Conservation (phyloP, 2,888 invertebrate genomes). For the Nycteola revayana region DNA sequence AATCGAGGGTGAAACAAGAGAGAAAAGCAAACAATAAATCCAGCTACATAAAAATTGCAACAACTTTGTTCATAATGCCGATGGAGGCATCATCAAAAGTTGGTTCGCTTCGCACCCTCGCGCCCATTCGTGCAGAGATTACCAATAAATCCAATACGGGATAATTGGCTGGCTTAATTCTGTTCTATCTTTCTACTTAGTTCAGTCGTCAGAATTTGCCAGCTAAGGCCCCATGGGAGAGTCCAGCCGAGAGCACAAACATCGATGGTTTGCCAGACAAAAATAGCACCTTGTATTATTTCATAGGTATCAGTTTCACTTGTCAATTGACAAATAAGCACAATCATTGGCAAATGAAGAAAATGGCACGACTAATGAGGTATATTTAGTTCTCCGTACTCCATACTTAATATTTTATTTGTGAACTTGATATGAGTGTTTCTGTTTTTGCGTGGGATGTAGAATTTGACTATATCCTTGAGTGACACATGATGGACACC, state of each 20-base stretch:
- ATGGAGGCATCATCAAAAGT: conserved; percentile 80
- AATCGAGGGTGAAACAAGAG: conserved; percentile 68
- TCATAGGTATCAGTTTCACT: conserved; percentile 56
- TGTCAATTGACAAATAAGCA: conserved; percentile 43
- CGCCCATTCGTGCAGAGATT: conserved; percentile 82
- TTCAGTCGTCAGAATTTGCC: conserved; percentile 82
- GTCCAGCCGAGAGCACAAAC: conserved; percentile 71
- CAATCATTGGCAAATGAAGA: conserved; percentile 58
- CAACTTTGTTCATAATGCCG: conserved; percentile 81
- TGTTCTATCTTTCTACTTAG: conserved; percentile 82
- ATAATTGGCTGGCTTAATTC: conserved; percentile 83
- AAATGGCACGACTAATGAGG: conserved; percentile 64
- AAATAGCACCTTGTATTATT: conserved; percentile 52
- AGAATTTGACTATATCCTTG: conserved; percentile 27
- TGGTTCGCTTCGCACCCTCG: conserved; percentile 80
- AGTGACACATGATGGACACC: conserved; percentile 56
- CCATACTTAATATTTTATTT: conserved; percentile 29
- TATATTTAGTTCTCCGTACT: conserved; percentile 56
- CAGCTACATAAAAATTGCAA: conserved; percentile 80
- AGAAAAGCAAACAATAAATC: conserved; percentile 75
- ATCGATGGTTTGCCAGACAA: conserved; percentile 56
- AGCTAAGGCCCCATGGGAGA: conserved; percentile 77
- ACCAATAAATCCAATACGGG: conserved; percentile 83
- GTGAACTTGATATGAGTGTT: conserved; percentile 14
- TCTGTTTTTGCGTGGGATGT: conserved; percentile 26